Evolutionary conservation across 2,888 invertebrate genomes (phyloP).

Genomic region (Lumbricus terrestris): DNA sequence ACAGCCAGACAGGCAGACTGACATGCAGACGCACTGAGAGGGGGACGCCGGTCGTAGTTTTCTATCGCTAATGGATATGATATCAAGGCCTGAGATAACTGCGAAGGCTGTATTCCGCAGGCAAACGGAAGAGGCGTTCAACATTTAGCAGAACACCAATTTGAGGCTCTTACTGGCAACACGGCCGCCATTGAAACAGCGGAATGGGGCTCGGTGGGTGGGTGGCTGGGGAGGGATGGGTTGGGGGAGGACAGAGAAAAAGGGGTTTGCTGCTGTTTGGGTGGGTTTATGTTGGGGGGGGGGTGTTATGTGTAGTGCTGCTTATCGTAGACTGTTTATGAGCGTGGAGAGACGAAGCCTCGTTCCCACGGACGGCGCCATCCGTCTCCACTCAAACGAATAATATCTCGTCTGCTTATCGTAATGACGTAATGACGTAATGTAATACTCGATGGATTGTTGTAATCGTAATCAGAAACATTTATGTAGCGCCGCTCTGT

Average conservation of each 20-base stretch:
- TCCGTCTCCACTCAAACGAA: not conserved
- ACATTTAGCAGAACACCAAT: slow-evolving; percentile 3
- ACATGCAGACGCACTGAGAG: not conserved
- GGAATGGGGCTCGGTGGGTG: not conserved
- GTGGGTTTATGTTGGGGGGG: not conserved
- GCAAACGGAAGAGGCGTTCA: not conserved
- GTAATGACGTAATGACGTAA: not conserved
- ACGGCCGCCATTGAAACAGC: not conserved
- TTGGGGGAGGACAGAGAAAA: not conserved
- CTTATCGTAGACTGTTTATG: slow-evolving; percentile 3
- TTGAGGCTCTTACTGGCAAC: not conserved
- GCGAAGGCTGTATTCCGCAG: not conserved
- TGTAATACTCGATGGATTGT: not conserved
- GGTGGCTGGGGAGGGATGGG: not conserved
- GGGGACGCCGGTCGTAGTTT: not conserved
- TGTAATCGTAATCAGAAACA: not conserved
- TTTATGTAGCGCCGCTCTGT: too few species aligned
- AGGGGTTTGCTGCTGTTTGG: not conserved
- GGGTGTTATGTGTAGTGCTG: not conserved
- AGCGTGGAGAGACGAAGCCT: not conserved
- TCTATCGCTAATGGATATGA: slow-evolving; percentile 3
- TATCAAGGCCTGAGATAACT: not conserved
- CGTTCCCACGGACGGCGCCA: not conserved
- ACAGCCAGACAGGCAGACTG: not conserved
- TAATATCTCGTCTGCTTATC: not conserved